A percentile compares a stretch with the other conserved stretches of the same genome.
phyloP scores from a whole-genome alignment of 2,888 invertebrate species.

The Xestia sexstrigata region DNA sequence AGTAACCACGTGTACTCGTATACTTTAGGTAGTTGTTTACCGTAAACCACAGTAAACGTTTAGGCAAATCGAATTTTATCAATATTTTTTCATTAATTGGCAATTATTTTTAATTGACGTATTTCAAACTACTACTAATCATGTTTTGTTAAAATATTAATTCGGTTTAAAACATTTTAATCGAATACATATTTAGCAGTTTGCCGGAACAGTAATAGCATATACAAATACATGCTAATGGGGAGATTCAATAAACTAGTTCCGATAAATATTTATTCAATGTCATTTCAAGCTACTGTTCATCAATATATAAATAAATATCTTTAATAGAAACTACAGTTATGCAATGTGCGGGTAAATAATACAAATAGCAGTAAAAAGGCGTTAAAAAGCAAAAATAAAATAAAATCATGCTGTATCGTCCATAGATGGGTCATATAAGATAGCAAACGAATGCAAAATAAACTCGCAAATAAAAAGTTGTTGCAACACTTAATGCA shows the following conservation, averaged over 20 bases:
- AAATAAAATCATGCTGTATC: conserved; percentile 67
- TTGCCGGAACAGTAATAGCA: conserved; percentile 3
- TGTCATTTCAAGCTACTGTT: conserved; percentile 43
- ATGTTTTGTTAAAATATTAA: conserved; percentile 2
- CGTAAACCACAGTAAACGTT: background rate
- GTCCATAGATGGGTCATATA: conserved; percentile 86
- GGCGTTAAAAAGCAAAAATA: conserved; percentile 56
- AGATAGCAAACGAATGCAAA: conserved; percentile 61
- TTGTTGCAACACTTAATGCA: conserved; percentile 62
- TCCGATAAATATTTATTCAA: conserved; percentile 34
- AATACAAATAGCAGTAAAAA: conserved; percentile 28
- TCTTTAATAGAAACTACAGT: conserved; percentile 5
- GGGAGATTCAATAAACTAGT: conserved; percentile 21
- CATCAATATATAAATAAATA: conserved; percentile 20
- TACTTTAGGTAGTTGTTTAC: conserved; percentile 7
- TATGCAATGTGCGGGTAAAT: conserved; percentile 12
- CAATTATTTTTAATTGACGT: conserved; percentile 23
- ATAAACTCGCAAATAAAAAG: conserved; percentile 56
- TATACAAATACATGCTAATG: conserved; percentile 36
- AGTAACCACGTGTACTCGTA: conserved; percentile 25
- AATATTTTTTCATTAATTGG: conserved; percentile 32
- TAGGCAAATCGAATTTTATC: background rate
- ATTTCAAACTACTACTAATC: background rate
- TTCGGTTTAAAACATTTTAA: conserved; percentile 1
- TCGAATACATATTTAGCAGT: conserved; percentile 40